Percentiles rank a stretch among this genome's conserved stretches.
phyloP scores from a whole-genome alignment of 2,888 invertebrate genomes.

The Hirtodrosophila trivittata region DNA sequence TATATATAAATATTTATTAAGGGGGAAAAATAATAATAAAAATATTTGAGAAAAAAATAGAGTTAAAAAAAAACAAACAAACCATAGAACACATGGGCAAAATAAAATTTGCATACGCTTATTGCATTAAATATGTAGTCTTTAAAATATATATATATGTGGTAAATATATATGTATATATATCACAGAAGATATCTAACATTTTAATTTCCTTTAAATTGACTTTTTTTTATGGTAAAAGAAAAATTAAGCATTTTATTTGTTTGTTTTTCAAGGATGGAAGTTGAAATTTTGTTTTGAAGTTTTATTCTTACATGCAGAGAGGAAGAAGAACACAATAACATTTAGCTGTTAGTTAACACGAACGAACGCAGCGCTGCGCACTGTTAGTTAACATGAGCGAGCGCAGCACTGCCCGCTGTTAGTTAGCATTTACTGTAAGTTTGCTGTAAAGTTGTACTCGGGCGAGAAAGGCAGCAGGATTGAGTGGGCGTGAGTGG shows the following conservation, averaged over 20 bases:
- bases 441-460: slow-evolving; percentile 24
- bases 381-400: slow-evolving; percentile 45
- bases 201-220: slow-evolving; percentile 5
- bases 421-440: slow-evolving; percentile 57
- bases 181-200: not conserved
- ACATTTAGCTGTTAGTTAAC: slow-evolving; percentile 6
- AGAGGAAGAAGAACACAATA: slow-evolving; percentile 8
- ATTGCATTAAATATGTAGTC: slow-evolving; percentile 27
- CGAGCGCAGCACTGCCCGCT: slow-evolving; percentile 34
- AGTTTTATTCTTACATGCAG: slow-evolving; percentile 56
- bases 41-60: slow-evolving; percentile 4
- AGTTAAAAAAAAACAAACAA: slow-evolving; percentile 43
- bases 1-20: slow-evolving; percentile 42
- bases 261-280: slow-evolving; percentile 18
- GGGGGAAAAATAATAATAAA: slow-evolving; percentile 35
- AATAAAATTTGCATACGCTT: slow-evolving; percentile 46
- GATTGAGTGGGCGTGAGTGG: not conserved
- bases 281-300: slow-evolving; percentile 7
- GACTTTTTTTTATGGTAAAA: slow-evolving; percentile 42
- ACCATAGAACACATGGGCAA: slow-evolving; percentile 45
- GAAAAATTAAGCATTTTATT: slow-evolving; percentile 32
- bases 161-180: not conserved
- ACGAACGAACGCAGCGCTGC: not conserved
- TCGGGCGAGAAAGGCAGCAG: slow-evolving; percentile 1
- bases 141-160: slow-evolving; percentile 4